Conservation (phyloP, 1,140 invertebrate genomes). For the Caenorhabditis latens region DNA sequence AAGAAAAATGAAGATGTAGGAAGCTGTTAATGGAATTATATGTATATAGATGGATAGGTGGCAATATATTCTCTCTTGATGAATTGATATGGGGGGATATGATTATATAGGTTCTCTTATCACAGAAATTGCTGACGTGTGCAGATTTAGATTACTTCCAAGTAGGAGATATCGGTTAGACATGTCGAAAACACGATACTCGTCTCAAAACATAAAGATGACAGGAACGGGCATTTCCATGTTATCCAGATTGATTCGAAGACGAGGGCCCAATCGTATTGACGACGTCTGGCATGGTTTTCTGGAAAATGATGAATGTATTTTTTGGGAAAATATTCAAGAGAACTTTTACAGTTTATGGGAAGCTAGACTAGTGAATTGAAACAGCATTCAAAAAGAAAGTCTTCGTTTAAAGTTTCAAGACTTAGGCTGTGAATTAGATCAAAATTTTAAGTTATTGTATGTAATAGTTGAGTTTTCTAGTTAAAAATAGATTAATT, state of each 20-base stretch:
- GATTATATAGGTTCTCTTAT: conserved; percentile 45
- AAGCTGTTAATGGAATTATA: conserved; percentile 6
- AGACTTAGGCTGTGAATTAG: too few species aligned
- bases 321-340: background rate
- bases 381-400: too few species aligned
- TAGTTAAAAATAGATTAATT: too few species aligned
- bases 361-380: too few species aligned
- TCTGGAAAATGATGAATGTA: background rate
- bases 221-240: conserved; percentile 23
- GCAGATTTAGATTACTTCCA: background rate
- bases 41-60: background rate
- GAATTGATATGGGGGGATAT: background rate
- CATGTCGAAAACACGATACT: background rate
- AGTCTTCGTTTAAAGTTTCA: too few species aligned
- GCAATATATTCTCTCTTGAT: background rate
- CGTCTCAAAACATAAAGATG: background rate
- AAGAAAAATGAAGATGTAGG: background rate
- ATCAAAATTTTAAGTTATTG: too few species aligned
- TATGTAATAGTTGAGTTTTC: too few species aligned
- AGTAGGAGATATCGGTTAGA: background rate
- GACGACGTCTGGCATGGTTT: conserved; percentile 15
- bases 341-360: too few species aligned
- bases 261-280: conserved; percentile 38
- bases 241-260: background rate
- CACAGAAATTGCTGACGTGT: conserved; percentile 47